Evolutionary conservation across 2,888 invertebrate species (phyloP).

Genomic region (Archaeoteleia sp.): DNA sequence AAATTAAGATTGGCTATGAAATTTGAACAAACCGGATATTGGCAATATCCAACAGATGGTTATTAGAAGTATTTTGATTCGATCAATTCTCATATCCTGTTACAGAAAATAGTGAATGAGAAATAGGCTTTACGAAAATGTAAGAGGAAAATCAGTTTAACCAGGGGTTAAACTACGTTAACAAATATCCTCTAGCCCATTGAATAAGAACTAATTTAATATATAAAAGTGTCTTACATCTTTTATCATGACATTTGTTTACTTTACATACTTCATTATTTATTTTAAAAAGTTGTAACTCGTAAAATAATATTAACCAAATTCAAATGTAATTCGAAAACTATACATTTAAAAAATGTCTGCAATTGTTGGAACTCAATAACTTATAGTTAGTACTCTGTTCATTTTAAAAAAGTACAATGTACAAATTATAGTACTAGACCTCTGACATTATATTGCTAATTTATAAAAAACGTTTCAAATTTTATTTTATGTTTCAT

Average conservation of each 20-base stretch:
- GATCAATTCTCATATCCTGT: constrained; percentile 40
- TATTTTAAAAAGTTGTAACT: no score
- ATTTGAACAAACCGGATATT: constrained; percentile 26
- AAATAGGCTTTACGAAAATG: constrained; percentile 23
- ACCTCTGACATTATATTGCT: no score
- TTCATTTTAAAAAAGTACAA: no score
- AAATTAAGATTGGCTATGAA: neutral
- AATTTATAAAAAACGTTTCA: no score
- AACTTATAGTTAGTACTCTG: no score
- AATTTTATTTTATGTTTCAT: constrained; percentile 8
- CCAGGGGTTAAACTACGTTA: constrained; percentile 12
- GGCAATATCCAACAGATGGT: constrained; percentile 37
- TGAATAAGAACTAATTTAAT: constrained; percentile 9
- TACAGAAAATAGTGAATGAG: constrained; percentile 34
- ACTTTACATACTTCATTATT: neutral
- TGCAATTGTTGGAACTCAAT: no score
- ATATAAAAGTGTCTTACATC: neutral
- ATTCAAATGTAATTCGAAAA: no score
- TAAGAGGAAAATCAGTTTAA: constrained; percentile 8
- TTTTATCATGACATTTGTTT: neutral
- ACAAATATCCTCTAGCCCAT: constrained; percentile 17
- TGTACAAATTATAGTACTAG: no score
- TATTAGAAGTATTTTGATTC: constrained; percentile 41
- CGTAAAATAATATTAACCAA: no score
- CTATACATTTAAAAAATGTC: no score